Percentiles rank a stretch among this genome's conserved stretches.
These are phyloP conservation scores for Caradrina clavipalpis DNA, from an alignment of 2,888 invertebrate species.

Conservation along the genomic window DNA sequence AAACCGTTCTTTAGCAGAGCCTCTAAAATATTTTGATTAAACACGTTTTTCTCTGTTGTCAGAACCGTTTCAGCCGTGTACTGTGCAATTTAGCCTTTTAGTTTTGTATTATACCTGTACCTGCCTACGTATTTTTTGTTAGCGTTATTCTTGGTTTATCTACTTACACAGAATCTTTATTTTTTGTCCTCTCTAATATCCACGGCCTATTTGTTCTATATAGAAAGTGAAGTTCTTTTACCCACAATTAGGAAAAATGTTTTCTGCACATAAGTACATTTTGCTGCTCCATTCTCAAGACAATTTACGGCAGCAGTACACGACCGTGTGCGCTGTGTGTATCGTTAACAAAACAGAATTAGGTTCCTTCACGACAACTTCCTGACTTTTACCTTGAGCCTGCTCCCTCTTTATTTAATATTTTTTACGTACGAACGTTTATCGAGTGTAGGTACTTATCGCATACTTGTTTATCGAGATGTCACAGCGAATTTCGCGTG, in stretches of 20 bases:
- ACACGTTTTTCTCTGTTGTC: conserved; percentile 21
- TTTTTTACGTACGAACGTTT: conserved; percentile 29
- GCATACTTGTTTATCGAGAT: conserved; percentile 28
- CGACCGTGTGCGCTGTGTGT: conserved; percentile 34
- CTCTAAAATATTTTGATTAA: conserved; percentile 48
- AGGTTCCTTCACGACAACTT: conserved; percentile 62
- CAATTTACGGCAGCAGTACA: conserved; percentile 51
- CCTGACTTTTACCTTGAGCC: conserved; percentile 33
- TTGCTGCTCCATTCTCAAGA: conserved; percentile 42
- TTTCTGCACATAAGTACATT: conserved; percentile 31
- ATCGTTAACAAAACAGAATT: conserved; percentile 59
- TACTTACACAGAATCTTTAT: background rate
- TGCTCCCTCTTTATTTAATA: conserved; percentile 40
- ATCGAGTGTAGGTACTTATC: conserved; percentile 41
- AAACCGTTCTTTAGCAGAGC: conserved; percentile 15
- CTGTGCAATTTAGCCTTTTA: conserved; percentile 14
- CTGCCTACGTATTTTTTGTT: background rate
- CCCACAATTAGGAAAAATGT: conserved; percentile 45
- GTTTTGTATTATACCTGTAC: conserved; percentile 17
- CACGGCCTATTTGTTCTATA: conserved; percentile 2
- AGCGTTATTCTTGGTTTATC: background rate
- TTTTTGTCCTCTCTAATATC: background rate
- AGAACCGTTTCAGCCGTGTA: conserved; percentile 15
- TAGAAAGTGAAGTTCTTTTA: conserved; percentile 21
- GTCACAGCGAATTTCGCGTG: conserved; percentile 39